Evolutionary conservation across 2,888 invertebrate genomes (phyloP).

Genomic region (Linnaemya vulpina): DNA sequence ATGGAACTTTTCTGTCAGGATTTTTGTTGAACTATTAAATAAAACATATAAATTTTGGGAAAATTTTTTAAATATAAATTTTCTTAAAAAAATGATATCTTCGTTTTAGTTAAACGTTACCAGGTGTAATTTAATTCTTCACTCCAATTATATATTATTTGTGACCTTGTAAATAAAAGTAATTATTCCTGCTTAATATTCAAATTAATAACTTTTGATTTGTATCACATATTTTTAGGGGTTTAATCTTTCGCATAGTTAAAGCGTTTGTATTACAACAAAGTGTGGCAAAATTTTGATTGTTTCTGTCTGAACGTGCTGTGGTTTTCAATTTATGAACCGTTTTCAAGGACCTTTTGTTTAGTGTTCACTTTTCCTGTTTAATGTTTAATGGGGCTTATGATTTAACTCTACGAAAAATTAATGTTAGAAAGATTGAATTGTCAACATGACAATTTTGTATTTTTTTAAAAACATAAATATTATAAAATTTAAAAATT

Average conservation of each 20-base stretch:
- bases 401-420: conserved; percentile 7
- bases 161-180: not conserved
- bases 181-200: not conserved
- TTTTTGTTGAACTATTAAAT: not conserved
- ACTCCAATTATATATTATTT: conserved; percentile 24
- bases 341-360: not conserved
- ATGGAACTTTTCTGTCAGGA: not conserved
- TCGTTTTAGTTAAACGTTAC: not conserved
- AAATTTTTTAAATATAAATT: not conserved
- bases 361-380: conserved; percentile 1
- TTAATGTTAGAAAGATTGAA: too few species aligned
- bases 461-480: too few species aligned
- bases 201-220: not conserved
- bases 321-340: conserved; percentile 16
- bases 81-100: not conserved
- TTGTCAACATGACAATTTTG: too few species aligned
- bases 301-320: conserved; percentile 28
- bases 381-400: conserved; percentile 30
- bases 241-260: not conserved
- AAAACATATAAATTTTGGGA: not conserved
- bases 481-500: too few species aligned
- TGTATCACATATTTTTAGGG: conserved; percentile 32
- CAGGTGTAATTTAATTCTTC: not conserved
- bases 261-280: not conserved
- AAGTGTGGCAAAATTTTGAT: conserved; percentile 7